phyloP scores from a whole-genome alignment of 2,113 vertebrate species.

The Macroglossus sobrinus region DNA sequence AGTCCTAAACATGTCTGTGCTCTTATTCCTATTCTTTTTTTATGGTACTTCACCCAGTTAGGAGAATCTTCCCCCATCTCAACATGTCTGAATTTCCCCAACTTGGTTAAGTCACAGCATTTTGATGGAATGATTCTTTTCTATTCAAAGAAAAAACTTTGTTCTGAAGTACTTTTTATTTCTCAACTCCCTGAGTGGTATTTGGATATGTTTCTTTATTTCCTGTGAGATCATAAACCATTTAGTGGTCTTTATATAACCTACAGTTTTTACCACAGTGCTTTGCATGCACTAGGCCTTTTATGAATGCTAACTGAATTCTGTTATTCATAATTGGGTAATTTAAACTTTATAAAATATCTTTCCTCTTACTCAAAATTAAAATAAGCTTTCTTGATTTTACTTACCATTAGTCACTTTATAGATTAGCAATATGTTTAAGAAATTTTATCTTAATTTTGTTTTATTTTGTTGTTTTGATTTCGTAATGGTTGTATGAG shows the following conservation, averaged over 20 bases:
- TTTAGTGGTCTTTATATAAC: background rate
- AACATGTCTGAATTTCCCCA: background rate
- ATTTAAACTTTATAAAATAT: background rate
- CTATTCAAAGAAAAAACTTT: background rate
- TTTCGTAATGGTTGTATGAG: background rate
- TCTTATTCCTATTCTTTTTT: background rate
- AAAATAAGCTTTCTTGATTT: background rate
- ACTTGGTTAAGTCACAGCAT: background rate
- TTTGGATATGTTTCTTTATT: background rate
- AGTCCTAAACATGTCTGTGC: background rate
- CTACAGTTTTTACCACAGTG: background rate
- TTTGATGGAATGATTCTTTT: background rate
- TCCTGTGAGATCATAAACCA: background rate
- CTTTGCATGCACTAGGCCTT: background rate
- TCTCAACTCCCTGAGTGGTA: background rate
- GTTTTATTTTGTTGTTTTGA: background rate
- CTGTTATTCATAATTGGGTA: background rate
- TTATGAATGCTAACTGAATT: background rate
- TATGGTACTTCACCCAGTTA: background rate
- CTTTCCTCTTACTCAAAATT: background rate
- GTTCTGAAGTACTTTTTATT: background rate
- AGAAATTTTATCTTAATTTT: background rate
- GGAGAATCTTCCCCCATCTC: background rate
- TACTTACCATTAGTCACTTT: background rate
- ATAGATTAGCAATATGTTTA: background rate